Base-by-base conservation (phyloP, 2,113 vertebrate species). In the Coryphaenoides rupestris region DNA sequence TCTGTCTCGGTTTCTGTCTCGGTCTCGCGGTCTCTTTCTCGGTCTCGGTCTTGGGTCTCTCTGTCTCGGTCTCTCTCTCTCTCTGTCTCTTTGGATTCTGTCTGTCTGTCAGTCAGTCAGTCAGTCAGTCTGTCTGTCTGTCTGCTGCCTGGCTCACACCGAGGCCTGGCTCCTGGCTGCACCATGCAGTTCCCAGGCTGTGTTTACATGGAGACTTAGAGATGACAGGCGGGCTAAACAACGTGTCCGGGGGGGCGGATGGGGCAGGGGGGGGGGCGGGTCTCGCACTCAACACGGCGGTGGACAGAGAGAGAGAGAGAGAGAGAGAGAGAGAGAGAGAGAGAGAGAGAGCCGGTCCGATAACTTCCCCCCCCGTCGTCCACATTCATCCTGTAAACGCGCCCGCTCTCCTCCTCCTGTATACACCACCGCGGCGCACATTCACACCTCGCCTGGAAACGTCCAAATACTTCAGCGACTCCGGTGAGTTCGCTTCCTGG, bases 151-250 rank as follows among this genome's bases (percentile, higher is more conserved):
- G 33, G 7, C 33, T 12, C 33, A 40, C 13, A 40, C 33, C 33
- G 13, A n/a, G n/a, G 33, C 33, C 33, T 40, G 33, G 33, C 33
- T 40, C 33, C 33, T 40, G 21, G 19, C 63, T 55, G 61, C 70
- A 64, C 69, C 66, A 69, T 67, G 60, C 55, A 12, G 47, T 68
- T 70, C 60, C 59, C 63, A 79, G 28, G 59, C 58, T 59, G 46
- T 79, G 70, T 83, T 78, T 74, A 81, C 68, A 64, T 76, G 45
- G 58, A 66, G 72, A 63, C 68, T 28, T 69, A 63, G 77, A 58
- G 66, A 57, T 81, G 80, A 84, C 78, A 84, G 83, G 74, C 82
- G 60, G 40, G 46, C 74, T 85, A 81, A 85, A 80, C 82, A 79
- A 69, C 56, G 70, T 65, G 69, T 60, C 68, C 75, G 73, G 60